Evolutionary conservation across 2,113 vertebrate species (phyloP), one percentile per base, ranked within the genome.

Genomic region (human): DNA sequence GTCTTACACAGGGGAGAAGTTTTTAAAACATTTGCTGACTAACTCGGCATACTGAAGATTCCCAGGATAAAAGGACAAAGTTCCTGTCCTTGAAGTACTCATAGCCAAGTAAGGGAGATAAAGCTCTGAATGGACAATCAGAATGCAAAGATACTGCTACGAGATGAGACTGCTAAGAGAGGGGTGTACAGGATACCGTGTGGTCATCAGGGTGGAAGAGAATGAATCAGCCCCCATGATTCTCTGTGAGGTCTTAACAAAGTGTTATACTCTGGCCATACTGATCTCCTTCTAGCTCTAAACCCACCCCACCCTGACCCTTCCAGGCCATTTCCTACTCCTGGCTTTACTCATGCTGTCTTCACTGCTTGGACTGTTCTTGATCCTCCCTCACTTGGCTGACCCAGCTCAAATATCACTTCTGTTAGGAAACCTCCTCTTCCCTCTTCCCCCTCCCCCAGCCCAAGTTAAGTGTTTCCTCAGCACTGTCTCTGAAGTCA

Each of bases 361-460:
- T 87, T 66, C 30, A 83, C 48, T 52, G 50, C 40, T 18, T 50
- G 16, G 38, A 32, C 23, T 78, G 50, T 70, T 82, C 72, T 70
- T 13, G 25, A n/a, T 80, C 50, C 73, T 93, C 92, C 64, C 88
- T 78, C 94, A 75, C 40, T n/a, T 66, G 94, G 66, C 59, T 52
- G 64, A 38, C 73, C 88, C 82, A 61, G 66, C 59, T 84, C 68
- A 52, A 52, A 32, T 27, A 30, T 13, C 50, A 59, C 52, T 86
- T 93, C 83, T 20, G n/a, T 18, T 38, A 48, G 72, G 76, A 80
- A 76, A 94, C 23, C 9, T 61, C 48, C 57, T 80, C 61, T 55
- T 25, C n/a, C 40, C 23, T 12, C 75, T 80, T 80, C 48, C 11
- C 66, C 52, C 79, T 57, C 55, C 89, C 12, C 16, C 7, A 35